phyloP scores from a whole-genome alignment of 2,797 vertebrate genomes.

The Okamejei kenojei region DNA sequence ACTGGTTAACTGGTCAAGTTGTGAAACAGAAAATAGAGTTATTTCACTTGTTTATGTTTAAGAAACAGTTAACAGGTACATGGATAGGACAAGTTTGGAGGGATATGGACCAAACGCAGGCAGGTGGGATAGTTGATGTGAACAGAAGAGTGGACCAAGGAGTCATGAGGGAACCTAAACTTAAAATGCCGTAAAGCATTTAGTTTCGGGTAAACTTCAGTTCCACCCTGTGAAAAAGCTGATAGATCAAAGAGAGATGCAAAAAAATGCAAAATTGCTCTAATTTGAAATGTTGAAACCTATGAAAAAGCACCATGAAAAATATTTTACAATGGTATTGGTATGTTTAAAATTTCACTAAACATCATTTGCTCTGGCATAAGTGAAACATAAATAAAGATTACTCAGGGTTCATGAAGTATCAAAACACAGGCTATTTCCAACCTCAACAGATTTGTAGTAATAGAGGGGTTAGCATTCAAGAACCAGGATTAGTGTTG shows the following conservation, averaged over 20 bases:
- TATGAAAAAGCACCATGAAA: background rate
- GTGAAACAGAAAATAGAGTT: background rate
- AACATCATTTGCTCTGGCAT: background rate
- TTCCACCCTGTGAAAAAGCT: background rate
- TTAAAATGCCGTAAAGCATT: background rate
- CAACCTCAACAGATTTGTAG: background rate
- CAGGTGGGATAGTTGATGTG: no score
- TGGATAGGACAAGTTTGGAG: no score
- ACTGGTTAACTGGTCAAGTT: background rate
- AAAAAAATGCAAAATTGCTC: background rate
- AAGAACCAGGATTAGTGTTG: background rate
- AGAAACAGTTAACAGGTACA: no score
- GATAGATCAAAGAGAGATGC: background rate
- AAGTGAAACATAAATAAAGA: background rate
- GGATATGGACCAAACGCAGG: no score
- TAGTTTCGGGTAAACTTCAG: background rate
- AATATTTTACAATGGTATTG: background rate
- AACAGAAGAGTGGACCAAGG: no score
- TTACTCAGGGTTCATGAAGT: no score
- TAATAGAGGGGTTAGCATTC: background rate
- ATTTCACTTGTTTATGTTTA: background rate
- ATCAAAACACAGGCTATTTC: background rate
- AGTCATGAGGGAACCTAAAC: no score
- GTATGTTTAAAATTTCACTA: background rate
- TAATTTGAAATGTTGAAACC: background rate